Conservation (phyloP, 2,888 invertebrate species). For the Corythucha ciliata region DNA sequence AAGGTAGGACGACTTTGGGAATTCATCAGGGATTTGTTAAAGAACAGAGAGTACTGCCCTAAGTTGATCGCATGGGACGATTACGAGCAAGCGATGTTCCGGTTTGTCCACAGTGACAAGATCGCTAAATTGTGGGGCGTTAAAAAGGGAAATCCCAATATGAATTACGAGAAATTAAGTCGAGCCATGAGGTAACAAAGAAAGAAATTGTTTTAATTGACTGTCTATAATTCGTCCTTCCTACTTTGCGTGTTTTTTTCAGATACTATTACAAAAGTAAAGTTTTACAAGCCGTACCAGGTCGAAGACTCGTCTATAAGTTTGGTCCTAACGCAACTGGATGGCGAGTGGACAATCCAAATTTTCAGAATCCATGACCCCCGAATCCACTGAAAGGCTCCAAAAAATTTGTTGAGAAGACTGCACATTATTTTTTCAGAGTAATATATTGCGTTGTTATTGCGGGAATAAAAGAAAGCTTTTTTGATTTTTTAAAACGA, state of each 20-base stretch:
- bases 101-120: conserved; percentile 76
- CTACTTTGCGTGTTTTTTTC: conserved; percentile 27
- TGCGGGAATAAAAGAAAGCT: no score
- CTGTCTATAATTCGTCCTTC: no score
- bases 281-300: conserved; percentile 64
- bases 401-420: no score
- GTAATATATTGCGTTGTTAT: no score
- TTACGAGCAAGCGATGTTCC: conserved; percentile 70
- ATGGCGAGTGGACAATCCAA: conserved; percentile 60
- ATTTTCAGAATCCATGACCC: no score
- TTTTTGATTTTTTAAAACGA: no score
- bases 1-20: conserved; percentile 58
- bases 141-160: conserved; percentile 73
- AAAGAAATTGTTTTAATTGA: background rate
- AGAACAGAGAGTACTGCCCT: conserved; percentile 66
- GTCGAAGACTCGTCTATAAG: conserved; percentile 67
- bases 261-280: conserved; percentile 72
- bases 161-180: conserved; percentile 89
- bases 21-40: conserved; percentile 71
- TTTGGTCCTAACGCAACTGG: conserved; percentile 72
- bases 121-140: conserved; percentile 82
- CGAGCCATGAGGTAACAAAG: conserved; percentile 65
- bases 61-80: conserved; percentile 82
- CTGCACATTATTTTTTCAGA: no score
- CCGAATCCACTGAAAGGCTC: no score